Evolutionary conservation across 1,140 invertebrate species (phyloP), one percentile per base, ranked within the genome.

Genomic region (Arctopsyche grandis): DNA sequence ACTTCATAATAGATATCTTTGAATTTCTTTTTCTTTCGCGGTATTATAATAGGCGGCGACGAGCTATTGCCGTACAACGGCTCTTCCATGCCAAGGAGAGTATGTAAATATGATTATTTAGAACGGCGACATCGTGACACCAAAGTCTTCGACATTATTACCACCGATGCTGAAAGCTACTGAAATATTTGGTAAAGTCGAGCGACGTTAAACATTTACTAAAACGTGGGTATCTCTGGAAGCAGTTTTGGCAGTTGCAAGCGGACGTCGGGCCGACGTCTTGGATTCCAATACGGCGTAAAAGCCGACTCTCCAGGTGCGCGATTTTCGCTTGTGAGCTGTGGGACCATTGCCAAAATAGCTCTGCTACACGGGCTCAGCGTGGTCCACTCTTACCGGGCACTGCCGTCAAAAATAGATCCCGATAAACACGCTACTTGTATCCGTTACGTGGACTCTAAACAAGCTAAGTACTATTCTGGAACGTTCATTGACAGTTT

Each of bases 1-100:
- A 80, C 78, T 60, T 71, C 78, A 56, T 66, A 80, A 77, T 69
- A 88, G 14, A 80, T 80, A 71, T 87, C 85, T 83, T 88, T 88
- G 78, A 88, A 79, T 12, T 86, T 85, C 48, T 88, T 89, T 84
- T 88, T 89, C 82, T 86, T 84, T 5, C 88, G 84, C 22, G 88
- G 88, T 21, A 88, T 84, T 12, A 87, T 84, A 16, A 86, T 83
- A 26, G 87, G 87, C 58, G 88, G 87, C 29, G 85, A 43, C 21
- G 66, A 43, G 73, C 56, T 63, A 19, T 80, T 80, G 69, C 19
- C 69, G 24, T 82, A 79, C 10, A 76, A 43, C 5, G 79, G 52
- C 0, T 82, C 79, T 22, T 63, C 81, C 76, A 80, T 79, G 16
- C 60, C 24, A 10, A 12, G 16, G 10, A 52, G 56, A 21, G 12